Percentiles rank a stretch among this genome's conserved stretches.
These are phyloP conservation scores for Clarias platycephalus DNA, from an alignment of 2,797 vertebrate genomes.

Conservation along the genomic window DNA sequence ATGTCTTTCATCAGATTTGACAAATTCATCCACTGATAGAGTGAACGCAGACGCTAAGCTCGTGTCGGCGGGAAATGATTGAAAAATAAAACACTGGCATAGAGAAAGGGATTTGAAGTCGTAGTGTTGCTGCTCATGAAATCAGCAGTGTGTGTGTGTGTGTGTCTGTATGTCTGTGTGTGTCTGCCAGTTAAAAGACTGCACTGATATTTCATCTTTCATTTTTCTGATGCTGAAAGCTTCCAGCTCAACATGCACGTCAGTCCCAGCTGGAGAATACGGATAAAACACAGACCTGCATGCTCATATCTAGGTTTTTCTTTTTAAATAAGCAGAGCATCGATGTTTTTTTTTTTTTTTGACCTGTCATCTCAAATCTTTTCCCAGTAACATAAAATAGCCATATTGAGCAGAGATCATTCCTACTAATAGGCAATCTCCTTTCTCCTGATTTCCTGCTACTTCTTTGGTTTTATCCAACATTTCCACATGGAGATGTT, in stretches of 20 bases:
- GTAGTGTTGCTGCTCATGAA: not conserved
- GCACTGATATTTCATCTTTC: constrained; percentile 21
- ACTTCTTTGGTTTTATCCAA: not conserved
- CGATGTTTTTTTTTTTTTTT: not conserved
- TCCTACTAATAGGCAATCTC: not conserved
- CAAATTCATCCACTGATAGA: constrained; percentile 23
- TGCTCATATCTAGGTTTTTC: not conserved
- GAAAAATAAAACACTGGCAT: constrained; percentile 11
- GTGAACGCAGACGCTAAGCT: not conserved
- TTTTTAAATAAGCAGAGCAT: not conserved
- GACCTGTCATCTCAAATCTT: not conserved
- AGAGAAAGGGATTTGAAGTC: constrained; percentile 3
- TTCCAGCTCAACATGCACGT: constrained; percentile 17
- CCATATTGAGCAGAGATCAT: not conserved
- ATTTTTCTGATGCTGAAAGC: not conserved
- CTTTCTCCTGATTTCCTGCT: not conserved
- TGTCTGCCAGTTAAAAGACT: constrained; percentile 12
- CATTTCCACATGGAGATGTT: not conserved
- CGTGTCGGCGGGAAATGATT: not conserved
- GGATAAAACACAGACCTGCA: not conserved
- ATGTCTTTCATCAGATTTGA: constrained; percentile 42
- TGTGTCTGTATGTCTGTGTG: not conserved
- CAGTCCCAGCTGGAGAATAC: constrained; percentile 12
- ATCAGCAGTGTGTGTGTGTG: not conserved
- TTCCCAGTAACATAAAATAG: not conserved